phyloP scores from a whole-genome alignment of 2,797 vertebrate species.

The Craterocephalus amniculus region DNA sequence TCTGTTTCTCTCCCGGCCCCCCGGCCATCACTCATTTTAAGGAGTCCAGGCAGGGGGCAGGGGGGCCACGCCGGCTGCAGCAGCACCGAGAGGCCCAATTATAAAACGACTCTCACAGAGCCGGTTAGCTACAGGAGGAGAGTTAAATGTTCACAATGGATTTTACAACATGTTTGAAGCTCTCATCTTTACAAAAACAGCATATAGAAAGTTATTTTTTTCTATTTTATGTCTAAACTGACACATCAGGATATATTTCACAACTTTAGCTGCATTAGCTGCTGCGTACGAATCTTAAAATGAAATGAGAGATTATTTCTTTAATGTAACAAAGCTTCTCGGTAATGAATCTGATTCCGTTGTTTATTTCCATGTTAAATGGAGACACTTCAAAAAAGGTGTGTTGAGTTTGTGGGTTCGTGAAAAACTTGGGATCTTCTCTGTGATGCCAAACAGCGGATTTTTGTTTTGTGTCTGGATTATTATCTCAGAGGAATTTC shows the following conservation, averaged over 20 bases:
- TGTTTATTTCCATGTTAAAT: too few relatives aligned
- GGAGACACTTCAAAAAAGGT: too few relatives aligned
- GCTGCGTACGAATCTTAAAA: not conserved
- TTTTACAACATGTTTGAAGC: not conserved
- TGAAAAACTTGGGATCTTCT: too few relatives aligned
- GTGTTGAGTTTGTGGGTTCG: too few relatives aligned
- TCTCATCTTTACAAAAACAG: not conserved
- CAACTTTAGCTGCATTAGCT: not conserved
- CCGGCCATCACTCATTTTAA: constrained; percentile 67
- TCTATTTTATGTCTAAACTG: not conserved
- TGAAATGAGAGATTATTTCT: too few relatives aligned
- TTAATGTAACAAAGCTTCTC: too few relatives aligned
- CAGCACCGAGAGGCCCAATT: constrained; percentile 62
- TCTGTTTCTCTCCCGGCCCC: constrained; percentile 58
- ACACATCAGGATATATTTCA: not conserved
- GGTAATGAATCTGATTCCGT: too few relatives aligned
- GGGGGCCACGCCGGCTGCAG: constrained; percentile 43
- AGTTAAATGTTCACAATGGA: not conserved
- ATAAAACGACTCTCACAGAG: constrained; percentile 32
- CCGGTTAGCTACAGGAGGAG: constrained; percentile 12
- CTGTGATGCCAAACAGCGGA: too few relatives aligned
- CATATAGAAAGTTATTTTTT: not conserved
- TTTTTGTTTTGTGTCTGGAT: too few relatives aligned
- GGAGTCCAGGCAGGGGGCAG: constrained; percentile 44
- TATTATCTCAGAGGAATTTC: too few relatives aligned